Evolutionary conservation across 2,888 invertebrate genomes (phyloP).

Genomic region (Harpalus rufipes): DNA sequence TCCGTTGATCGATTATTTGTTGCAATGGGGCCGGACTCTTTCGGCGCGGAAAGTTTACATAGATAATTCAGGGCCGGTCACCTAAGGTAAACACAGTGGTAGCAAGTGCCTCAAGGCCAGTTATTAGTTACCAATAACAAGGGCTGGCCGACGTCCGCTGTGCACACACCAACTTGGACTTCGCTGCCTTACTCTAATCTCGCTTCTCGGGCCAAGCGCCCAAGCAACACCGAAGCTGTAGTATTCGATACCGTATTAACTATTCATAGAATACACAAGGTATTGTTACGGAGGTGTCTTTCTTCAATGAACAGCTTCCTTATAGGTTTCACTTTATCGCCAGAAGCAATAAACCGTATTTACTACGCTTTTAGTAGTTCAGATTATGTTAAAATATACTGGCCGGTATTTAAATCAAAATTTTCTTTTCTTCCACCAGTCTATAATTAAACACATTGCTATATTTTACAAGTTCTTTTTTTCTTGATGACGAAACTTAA

Average conservation of each 20-base stretch:
- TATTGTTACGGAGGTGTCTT: constrained; percentile 24
- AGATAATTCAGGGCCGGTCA: constrained; percentile 66
- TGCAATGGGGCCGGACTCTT: constrained; percentile 51
- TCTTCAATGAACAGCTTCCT: background rate
- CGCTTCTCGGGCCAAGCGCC: constrained; percentile 4
- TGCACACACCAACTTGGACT: constrained; percentile 58
- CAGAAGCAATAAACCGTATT: too few relatives aligned
- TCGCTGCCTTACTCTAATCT: constrained; percentile 48
- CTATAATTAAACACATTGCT: too few relatives aligned
- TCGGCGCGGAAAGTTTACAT: constrained; percentile 61
- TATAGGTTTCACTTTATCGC: too few relatives aligned
- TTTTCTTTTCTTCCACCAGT: too few relatives aligned
- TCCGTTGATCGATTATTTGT: constrained; percentile 56
- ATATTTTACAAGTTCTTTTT: too few relatives aligned
- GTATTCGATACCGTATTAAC: constrained; percentile 54
- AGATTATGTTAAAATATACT: too few relatives aligned
- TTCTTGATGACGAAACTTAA: too few relatives aligned
- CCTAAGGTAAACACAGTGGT: constrained; percentile 65
- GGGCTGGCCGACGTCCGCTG: constrained; percentile 68
- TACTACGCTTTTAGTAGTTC: too few relatives aligned
- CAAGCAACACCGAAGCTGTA: too few relatives aligned
- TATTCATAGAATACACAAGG: constrained; percentile 43
- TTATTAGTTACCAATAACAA: constrained; percentile 76
- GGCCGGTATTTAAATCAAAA: too few relatives aligned
- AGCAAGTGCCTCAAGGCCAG: constrained; percentile 70